Base-by-base conservation (phyloP, 2,888 invertebrate genomes). In the Acrobasis suavella region DNA sequence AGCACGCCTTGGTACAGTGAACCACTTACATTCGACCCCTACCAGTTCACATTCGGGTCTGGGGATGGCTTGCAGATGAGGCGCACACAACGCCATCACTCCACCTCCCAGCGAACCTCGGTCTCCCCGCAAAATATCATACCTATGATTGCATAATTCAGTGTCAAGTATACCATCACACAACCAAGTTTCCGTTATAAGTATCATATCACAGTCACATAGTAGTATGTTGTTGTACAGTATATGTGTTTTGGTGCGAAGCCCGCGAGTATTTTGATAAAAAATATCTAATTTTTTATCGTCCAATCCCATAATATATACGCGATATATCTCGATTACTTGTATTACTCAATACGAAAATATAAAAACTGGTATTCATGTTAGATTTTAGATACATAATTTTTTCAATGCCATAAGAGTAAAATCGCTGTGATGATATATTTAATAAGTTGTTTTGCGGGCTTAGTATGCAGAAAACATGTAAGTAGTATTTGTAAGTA, bases 231-330 rank as follows among this genome's bases (percentile, higher is more conserved):
- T 66, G 16, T 65, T 63, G 49, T 55, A 66, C 62, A 66, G 62
- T 10, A 14, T 22, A 59, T 58, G 59, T 9, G 62, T 60, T 49
- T 68, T 68, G n/a, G 66, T 68, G 0, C 66, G 55, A 2, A 68
- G 38, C 0, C 68, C 68, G 14, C 67, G 50, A 5, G 64, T 62
- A 52, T 67, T 66, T 50, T 69, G 67, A 38, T 69, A 69, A 16
- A 63, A 64, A 8, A 66, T 16, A 9, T 64, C 49, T 10, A 68
- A 54, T 50, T 60, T 38, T 58, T 66, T 65, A 42, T 42, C 12
- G 32, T 8, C 7, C 10, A 42, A 14, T 2, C 42, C 42, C 42
- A 14, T 10, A 42, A 12, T 32, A 32, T 32, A 32, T 32, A 32
- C 32, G 32, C 12, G 42, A 12, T 8, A 12, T 10, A 2, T 12